These are phyloP conservation scores for Spatula clypeata DNA, from an alignment of 2,797 vertebrate genomes.

Conservation along the genomic window DNA sequence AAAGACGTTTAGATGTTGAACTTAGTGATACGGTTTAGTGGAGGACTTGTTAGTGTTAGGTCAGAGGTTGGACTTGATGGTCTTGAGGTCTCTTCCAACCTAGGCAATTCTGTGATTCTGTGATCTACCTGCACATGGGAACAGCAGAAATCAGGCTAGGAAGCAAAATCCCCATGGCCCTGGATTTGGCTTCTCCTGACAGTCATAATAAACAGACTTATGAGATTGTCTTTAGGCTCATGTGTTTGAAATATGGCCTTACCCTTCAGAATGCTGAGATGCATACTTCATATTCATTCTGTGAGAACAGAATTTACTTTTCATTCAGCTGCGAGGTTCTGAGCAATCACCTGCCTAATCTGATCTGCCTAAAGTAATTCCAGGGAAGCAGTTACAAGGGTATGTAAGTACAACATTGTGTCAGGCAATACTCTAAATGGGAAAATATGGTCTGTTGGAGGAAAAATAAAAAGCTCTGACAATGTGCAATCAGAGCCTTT, in stretches of 20 bases:
- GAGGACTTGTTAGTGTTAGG: no score
- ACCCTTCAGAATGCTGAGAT: neutral
- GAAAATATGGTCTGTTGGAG: neutral
- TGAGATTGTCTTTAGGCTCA: neutral
- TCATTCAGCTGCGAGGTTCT: neutral
- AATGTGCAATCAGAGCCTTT: neutral
- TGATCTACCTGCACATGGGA: neutral
- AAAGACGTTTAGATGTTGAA: no score
- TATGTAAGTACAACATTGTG: neutral
- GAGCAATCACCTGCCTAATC: neutral
- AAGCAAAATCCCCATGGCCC: neutral
- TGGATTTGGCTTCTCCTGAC: neutral
- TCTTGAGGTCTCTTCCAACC: no score
- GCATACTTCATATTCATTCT: neutral
- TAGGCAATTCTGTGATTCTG: no score
- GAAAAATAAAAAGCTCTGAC: neutral
- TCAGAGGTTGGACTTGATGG: no score
- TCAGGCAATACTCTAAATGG: neutral
- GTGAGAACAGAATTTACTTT: neutral
- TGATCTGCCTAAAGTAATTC: neutral
- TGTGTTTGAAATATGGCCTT: neutral
- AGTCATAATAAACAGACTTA: neutral
- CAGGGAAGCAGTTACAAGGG: neutral
- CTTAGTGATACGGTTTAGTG: no score
- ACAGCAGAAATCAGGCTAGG: neutral